Evolutionary conservation across 2,888 invertebrate genomes (phyloP), one percentile per base, ranked within the genome.

Genomic region (Oxyteleia sp.): DNA sequence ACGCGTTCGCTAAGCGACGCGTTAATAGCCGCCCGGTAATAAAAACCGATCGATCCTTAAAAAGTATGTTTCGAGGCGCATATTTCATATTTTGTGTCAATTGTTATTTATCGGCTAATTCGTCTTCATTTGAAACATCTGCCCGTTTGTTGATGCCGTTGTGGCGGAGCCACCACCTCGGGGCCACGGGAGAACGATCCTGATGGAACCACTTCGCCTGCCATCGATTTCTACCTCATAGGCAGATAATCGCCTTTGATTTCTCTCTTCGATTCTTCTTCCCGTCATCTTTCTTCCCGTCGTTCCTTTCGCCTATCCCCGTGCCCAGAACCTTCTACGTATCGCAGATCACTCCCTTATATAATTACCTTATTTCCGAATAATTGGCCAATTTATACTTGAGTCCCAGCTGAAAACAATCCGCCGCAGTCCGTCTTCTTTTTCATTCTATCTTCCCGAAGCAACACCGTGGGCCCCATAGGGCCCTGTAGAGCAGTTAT

Each of bases 351-450:
- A 92, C 92, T 92, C 92, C 92, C 92, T 92, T 92, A 92, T 92
- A 92, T 92, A 92, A 92, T 92, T 92, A 92, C 92, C 92, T 92
- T 92, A 92, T 92, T 92, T 92, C 92, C 92, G 92, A 92, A 92
- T 92, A 92, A 92, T 92, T 92, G 92, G 92, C 92, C 92, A 92
- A 92, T 92, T 92, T 92, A 92, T 92, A 92, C 92, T 92, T 91
- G 92, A 92, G 92, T 92, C 91, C 92, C 92, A 92, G 92, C 92
- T 92, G 92, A 92, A 92, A 92, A 92, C 92, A 92, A 92, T 92
- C 92, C 92, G 89, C 89, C 89, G 91, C 87, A 88, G 88, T 87
- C 86, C 82, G 87, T 88, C 86, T 85, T 75, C 84, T 82, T 80
- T 74, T 76, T 72, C 59, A 74, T 66, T 81, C 85, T 66, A 80